These are phyloP conservation scores for Ochotona curzoniae DNA, from an alignment of 2,113 vertebrate genomes.

Conservation along the genomic window DNA sequence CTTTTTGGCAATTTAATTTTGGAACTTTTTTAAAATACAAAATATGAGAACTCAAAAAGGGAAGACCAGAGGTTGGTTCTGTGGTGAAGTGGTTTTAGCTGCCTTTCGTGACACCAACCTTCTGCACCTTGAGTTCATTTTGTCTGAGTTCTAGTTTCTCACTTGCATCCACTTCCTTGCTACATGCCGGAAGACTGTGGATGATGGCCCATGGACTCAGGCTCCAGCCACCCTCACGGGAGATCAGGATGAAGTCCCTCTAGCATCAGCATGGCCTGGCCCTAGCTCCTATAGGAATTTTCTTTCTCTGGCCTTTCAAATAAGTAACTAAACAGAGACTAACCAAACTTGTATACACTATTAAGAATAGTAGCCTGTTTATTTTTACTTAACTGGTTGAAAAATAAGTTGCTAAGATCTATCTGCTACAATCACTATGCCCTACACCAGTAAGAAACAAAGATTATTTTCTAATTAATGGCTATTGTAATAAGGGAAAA, in stretches of 20 bases:
- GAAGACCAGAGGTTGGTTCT: not conserved
- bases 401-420: not conserved
- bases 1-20: conserved; percentile 35
- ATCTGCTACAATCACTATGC: not conserved
- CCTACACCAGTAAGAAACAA: not conserved
- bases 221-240: too few relatives aligned
- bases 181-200: too few relatives aligned
- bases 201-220: too few relatives aligned
- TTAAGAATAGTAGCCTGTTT: not conserved
- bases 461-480: conserved; percentile 7
- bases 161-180: too few relatives aligned
- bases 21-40: conserved; percentile 27
- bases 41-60: conserved; percentile 34
- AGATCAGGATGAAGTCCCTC: too few relatives aligned
- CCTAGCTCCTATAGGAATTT: too few relatives aligned
- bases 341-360: not conserved
- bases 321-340: not conserved
- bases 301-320: too few relatives aligned
- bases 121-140: too few relatives aligned
- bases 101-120: too few relatives aligned
- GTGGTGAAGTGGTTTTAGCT: too few relatives aligned
- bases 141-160: too few relatives aligned
- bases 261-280: too few relatives aligned
- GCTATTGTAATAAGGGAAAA: not conserved
- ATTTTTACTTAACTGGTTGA: conserved; percentile 17